Evolutionary conservation across 2,888 invertebrate species (phyloP), one percentile per base, ranked within the genome.

Genomic region (Andrena bicolor): DNA sequence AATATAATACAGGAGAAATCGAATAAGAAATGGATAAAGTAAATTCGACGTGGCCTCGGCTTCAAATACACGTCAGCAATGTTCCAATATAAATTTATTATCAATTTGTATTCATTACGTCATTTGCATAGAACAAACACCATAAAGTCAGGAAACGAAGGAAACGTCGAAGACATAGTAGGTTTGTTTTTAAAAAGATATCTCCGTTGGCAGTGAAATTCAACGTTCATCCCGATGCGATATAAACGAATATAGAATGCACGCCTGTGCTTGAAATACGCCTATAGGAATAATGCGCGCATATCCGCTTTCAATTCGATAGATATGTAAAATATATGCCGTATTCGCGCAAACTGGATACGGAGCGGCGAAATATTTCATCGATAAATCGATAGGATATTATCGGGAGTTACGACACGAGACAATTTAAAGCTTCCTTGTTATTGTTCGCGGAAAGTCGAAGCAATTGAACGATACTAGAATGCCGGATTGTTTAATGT

Each of bases 301-400:
- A 83, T 86, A 83, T 83, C 85, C 77, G 77, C 78, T 86, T 80
- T 66, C 77, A 70, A 86, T 80, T 86, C 84, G 86, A 86, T 86
- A 86, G 86, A 83, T 83, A 86, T 80, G 86, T 77, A 86, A 86
- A 75, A 78, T 72, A 80, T 76, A 76, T 71, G 71, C 71, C 49
- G 65, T 61, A 53, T 5, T 48, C 66, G 61, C 56, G 79, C 68
- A 68, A 80, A 85, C 73, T 86, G 75, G 76, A 76, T 82, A 68
- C 66, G 70, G 70, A 73, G 53, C 77, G 81, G 53, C 53, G 78
- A 76, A 85, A 82, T 56, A 73, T 82, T 79, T 86, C 71, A 85
- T 77, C 61, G 84, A 81, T 75, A 69, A 81, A 85, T 85, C 86
- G 48, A 78, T 83, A 73, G 65, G 56, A 51, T 61, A 75, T 85